Base-by-base conservation (phyloP, 2,113 vertebrate species). In the Oreocharis arfaki region DNA sequence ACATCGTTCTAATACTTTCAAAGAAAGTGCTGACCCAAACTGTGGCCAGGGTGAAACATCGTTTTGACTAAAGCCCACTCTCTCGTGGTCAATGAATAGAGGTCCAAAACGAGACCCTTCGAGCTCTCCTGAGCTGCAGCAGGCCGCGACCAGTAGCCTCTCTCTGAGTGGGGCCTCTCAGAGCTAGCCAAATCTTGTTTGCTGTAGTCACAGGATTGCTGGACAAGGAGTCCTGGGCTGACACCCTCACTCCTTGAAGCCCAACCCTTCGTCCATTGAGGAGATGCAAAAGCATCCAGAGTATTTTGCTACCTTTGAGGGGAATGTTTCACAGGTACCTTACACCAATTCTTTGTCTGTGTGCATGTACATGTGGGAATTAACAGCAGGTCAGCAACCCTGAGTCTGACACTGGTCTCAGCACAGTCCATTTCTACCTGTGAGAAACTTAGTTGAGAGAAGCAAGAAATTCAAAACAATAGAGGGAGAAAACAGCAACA, bases 61-160 rank as follows among this genome's bases (percentile, higher is more conserved):
- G 15, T 41, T 56, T 12, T 20, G 24, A 85, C 35, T 49, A 16
- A n/a, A 42, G 16, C 26, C 16, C 30, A 8, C 24, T 42, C 12
- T 20, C 30, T 28, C 0, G 0, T 0, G 0, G 24, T 3, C 11
- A 27, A 6, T 37, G 11, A 44, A 32, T 20, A 17, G 14, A 53
- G 13, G 14, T 33, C 9, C 53, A 55, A 55, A 55, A 12, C 4
- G 21, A 28, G 8, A n/a, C 3, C 5, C 8, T 18, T 16, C 4
- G 21, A 71, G 33, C 47, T 32, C 21, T 44, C 13, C 39, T 39
- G 41, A 28, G 21, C 64, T 12, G 23, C 41, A 56, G 28, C 28
- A 37, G 47, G 11, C n/a, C 55, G 49, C 3, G 9, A 27, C 13
- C 23, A 33, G 23, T 23, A 64, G 19, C 19, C 13, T n/a, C 32